Percentiles rank a stretch among this genome's conserved stretches.
phyloP scores from a whole-genome alignment of 1,140 invertebrate species.

The Monochamus saltuarius region DNA sequence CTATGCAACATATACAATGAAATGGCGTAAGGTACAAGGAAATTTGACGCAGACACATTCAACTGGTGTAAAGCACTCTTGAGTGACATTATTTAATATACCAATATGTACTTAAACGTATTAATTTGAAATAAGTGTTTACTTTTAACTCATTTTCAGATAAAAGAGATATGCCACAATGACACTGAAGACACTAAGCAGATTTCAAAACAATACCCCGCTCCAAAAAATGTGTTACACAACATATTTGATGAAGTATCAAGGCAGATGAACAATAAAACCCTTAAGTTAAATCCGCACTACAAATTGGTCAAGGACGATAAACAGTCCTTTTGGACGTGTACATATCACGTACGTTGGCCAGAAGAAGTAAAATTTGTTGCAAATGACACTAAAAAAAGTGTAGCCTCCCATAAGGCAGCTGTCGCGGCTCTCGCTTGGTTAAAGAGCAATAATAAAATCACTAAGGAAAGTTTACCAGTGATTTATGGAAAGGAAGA shows the following conservation, averaged over 20 bases:
- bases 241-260: constrained; percentile 34
- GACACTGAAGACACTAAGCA: constrained; percentile 8
- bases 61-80: too few species aligned
- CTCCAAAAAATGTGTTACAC: constrained; percentile 39
- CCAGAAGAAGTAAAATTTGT: constrained; percentile 38
- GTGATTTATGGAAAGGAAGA: constrained; percentile 42
- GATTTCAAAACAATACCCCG: constrained; percentile 24
- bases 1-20: too few species aligned
- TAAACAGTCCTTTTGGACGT: constrained; percentile 32
- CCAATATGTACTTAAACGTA: too few species aligned
- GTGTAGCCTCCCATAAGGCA: constrained; percentile 43
- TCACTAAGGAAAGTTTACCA: constrained; percentile 42
- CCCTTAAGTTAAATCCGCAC: constrained; percentile 24
- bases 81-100: too few species aligned
- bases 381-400: constrained; percentile 38
- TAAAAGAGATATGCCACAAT: constrained; percentile 1
- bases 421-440: constrained; percentile 38
- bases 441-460: constrained; percentile 38
- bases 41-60: too few species aligned
- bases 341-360: constrained; percentile 46
- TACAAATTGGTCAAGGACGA: constrained; percentile 25
- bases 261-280: constrained; percentile 29
- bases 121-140: too few species aligned
- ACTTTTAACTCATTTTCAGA: background rate
- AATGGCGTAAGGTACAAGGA: too few species aligned